phyloP scores from a whole-genome alignment of 2,797 vertebrate species.

The Neomorphus geoffroyi region DNA sequence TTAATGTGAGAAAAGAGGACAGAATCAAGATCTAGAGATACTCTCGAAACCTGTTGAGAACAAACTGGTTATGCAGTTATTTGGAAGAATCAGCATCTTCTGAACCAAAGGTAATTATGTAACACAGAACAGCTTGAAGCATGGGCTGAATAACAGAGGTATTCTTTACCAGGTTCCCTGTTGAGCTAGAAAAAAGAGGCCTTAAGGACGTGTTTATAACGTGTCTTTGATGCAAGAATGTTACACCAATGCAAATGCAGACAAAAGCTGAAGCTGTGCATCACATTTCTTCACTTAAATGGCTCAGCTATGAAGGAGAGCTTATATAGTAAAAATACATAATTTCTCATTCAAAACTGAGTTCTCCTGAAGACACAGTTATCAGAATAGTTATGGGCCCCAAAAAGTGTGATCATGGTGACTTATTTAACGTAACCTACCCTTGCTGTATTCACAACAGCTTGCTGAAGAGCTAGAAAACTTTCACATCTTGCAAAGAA shows the following conservation, averaged over 20 bases:
- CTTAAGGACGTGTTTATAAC: neutral
- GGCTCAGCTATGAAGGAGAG: neutral
- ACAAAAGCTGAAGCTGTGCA: neutral
- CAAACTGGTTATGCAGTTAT: neutral
- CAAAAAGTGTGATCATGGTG: neutral
- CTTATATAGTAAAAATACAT: neutral
- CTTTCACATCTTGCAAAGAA: neutral
- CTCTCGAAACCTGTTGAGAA: neutral
- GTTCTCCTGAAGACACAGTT: neutral
- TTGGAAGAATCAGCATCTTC: neutral
- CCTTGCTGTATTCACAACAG: neutral
- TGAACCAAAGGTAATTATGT: neutral
- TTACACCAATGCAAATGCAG: neutral
- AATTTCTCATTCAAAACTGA: neutral
- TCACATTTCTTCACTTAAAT: neutral
- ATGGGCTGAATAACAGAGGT: neutral
- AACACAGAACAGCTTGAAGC: neutral
- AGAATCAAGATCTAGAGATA: neutral
- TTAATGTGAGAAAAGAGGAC: neutral
- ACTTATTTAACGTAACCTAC: neutral
- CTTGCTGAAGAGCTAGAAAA: neutral
- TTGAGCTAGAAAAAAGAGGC: neutral
- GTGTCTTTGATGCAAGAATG: neutral
- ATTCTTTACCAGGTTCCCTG: neutral
- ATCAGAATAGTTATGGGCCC: neutral